These are phyloP conservation scores for Coturnix japonica DNA, from an alignment of 2,113 vertebrate genomes.

Conservation along the genomic window DNA sequence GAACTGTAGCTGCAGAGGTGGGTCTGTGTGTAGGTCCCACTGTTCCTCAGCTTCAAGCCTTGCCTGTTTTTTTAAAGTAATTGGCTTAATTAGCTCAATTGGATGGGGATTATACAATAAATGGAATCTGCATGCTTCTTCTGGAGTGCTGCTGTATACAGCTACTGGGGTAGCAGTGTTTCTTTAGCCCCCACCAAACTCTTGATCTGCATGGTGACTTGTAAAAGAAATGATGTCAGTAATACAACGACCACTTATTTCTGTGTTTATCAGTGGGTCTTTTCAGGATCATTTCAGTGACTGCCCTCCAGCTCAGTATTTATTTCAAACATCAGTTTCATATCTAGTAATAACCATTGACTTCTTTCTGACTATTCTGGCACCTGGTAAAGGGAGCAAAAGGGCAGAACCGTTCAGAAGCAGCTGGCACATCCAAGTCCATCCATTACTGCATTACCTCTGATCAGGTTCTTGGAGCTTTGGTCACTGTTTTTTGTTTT, in stretches of 20 bases:
- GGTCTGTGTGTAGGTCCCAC: not conserved
- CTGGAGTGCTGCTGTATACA: not conserved
- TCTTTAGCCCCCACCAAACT: conserved; percentile 31
- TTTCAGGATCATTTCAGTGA: not conserved
- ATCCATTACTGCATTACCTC: not conserved
- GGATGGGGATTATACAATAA: not conserved
- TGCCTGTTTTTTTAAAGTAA: not conserved
- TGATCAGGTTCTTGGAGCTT: not conserved
- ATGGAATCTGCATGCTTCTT: not conserved
- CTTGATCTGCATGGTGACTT: not conserved
- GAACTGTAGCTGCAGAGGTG: not conserved
- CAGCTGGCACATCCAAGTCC: not conserved
- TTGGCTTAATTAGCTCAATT: conserved; percentile 20
- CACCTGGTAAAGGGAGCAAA: not conserved
- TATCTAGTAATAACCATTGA: not conserved
- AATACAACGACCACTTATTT: conserved; percentile 11
- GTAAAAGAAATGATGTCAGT: conserved; percentile 41
- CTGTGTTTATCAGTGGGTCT: conserved; percentile 12
- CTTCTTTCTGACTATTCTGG: not conserved
- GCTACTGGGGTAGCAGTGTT: not conserved
- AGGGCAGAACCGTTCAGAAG: not conserved
- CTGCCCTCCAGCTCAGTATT: conserved; percentile 1
- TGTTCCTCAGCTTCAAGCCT: not conserved
- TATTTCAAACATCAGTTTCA: not conserved
- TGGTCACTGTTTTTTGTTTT: not conserved